phyloP scores from a whole-genome alignment of 2,888 invertebrate genomes.

The Bimastos eiseni region DNA sequence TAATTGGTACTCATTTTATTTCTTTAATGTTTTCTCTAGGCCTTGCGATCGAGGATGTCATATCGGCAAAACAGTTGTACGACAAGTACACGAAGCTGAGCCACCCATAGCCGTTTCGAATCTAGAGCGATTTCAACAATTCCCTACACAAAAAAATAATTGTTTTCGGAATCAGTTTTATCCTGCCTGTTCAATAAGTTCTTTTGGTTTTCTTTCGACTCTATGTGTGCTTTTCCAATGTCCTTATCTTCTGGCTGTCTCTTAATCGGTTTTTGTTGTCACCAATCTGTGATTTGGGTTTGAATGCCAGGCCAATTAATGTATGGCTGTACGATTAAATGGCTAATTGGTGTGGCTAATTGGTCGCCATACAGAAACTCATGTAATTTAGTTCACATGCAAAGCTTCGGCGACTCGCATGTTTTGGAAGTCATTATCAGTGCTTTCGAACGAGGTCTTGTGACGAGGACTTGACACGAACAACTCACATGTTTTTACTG shows the following conservation, averaged over 20 bases:
- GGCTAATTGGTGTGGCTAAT: not conserved
- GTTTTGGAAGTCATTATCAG: not conserved
- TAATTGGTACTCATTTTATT: not conserved
- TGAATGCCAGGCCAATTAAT: not conserved
- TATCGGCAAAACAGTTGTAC: constrained; percentile 68
- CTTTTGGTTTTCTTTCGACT: not conserved
- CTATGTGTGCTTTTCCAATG: not conserved
- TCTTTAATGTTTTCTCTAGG: constrained; percentile 61
- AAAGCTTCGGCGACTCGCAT: not conserved
- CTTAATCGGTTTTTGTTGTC: not conserved
- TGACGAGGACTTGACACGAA: not conserved
- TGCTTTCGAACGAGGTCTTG: not conserved
- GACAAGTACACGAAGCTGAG: constrained; percentile 44
- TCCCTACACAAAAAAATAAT: not conserved
- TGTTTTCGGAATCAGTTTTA: not conserved
- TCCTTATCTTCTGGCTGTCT: not conserved
- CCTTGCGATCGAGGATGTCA: constrained; percentile 70
- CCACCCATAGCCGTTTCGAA: not conserved
- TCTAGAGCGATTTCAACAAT: not conserved
- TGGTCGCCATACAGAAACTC: not conserved
- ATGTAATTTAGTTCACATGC: not conserved
- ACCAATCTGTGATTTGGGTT: not conserved
- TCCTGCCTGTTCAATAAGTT: not conserved
- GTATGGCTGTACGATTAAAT: not conserved
- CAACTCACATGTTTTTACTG: not conserved